Evolutionary conservation across 2,113 vertebrate species (phyloP), one percentile per base, ranked within the genome.

Genomic region (Notiomystis cincta): DNA sequence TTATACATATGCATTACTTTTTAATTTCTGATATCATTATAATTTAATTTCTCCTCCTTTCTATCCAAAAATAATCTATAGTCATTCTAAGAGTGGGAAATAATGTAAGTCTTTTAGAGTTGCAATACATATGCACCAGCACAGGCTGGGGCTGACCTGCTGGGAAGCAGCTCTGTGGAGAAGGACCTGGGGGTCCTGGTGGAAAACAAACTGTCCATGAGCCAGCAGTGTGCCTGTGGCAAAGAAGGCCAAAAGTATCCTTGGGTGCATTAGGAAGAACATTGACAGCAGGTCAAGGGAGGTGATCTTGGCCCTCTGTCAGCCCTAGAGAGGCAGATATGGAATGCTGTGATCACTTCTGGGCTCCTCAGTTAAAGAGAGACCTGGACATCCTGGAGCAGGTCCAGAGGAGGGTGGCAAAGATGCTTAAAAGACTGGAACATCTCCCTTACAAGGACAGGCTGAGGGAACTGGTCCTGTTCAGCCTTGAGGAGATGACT

Each of bases 121-220:
- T 7, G 2, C 17, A 57, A 19, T 51, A 44, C 6, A 13, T 21
- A 31, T 5, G 30, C 40, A 47, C 25, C 40, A 54, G 35, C 15
- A 16, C 8, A 62, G 25, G 11, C 25, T 54, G 40, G 6, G 17
- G n/a, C 9, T 53, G 35, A 22, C 17, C 15, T 31, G 30, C 30
- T 69, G 31, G 10, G 9, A 33, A 54, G 25, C 30, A 76, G 4
- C 17, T 69, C 31, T 69, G 7, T 4, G 7, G 40, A 47, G 47
- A 54, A 47, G n/a, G 2, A 48, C 24, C 14, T 27, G 17, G n/a
- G 24, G 2, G 7, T 61, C 24, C 17, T 75, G 30, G 24, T 40
- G 24, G n/a, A 18, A 4, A 82, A 10, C 28, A 60, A 33, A 6
- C 21, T 35, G 47, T 2, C 47, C 31, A 19, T 0, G 1, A 31